Base-by-base conservation (phyloP, 2,113 vertebrate genomes). In the Bucco capensis region DNA sequence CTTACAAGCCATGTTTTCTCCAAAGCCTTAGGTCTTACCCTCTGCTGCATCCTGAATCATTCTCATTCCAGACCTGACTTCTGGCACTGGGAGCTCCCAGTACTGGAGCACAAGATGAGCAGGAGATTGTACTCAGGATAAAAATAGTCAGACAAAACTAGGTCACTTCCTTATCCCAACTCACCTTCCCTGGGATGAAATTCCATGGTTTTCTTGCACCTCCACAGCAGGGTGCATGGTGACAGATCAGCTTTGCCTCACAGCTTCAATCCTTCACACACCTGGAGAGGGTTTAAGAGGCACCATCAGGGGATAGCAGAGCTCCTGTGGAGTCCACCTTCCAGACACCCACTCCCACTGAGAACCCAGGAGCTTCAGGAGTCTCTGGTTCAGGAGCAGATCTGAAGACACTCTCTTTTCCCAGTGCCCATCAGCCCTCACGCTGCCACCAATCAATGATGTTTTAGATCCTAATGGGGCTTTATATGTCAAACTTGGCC, bases 401-500 rank as follows among this genome's bases (percentile, higher is more conserved):
- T 31, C 51, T 64, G 56, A 31, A 61, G 25, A n/a, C 4, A 15
- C 24, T 72, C 44, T 12, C 0, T 65, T 83, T 87, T 66, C 37
- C 64, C 51, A 27, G 14, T 19, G 11, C 53, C 76, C 62, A 0
- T 19, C 25, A 9, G 5, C 69, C 37, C 31, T 38, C 54, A 8
- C 2, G 16, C 72, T 65, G 71, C 47, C 56, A 65, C 7, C 22
- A 9, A 40, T 38, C 47, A 18, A 5, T 30, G 46, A 54, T 40
- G 35, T n/a, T 88, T 84, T 73, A 38, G 15, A 47, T 18, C 61
- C 84, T 83, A 88, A 92, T 40, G 38, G 58, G n/a, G 56, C 53
- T 83, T 93, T 73, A 72, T 88, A 81, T 83, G 74, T 83, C 83
- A 77, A 77, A 83, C 22, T 12, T 81, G 38, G 31, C 49, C 62